Conservation (phyloP, 2,888 invertebrate species). For the Oxycera nigricornis region DNA sequence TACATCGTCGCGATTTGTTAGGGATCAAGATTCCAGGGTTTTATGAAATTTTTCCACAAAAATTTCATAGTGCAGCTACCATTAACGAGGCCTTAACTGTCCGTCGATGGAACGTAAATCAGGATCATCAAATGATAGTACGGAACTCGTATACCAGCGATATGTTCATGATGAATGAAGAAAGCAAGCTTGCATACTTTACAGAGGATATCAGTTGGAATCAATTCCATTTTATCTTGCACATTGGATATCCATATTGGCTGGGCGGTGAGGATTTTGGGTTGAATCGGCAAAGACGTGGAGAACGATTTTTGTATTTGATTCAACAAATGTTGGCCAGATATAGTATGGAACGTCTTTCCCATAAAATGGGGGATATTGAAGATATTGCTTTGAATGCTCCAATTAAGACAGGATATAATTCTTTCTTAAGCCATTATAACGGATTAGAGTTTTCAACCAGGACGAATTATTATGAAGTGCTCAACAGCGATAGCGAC, state of each 20-base stretch:
- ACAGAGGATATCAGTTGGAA: conserved; percentile 72
- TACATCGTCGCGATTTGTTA: conserved; percentile 72
- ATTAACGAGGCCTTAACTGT: conserved; percentile 61
- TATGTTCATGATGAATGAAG: conserved; percentile 61
- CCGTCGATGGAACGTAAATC: conserved; percentile 48
- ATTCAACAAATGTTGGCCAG: conserved; percentile 74
- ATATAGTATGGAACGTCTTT: conserved; percentile 79
- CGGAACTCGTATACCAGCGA: conserved; percentile 65
- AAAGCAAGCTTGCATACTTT: conserved; percentile 68
- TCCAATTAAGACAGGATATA: conserved; percentile 68
- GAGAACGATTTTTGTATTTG: conserved; percentile 70
- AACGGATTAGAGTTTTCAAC: conserved; percentile 72
- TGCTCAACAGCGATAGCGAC: conserved; percentile 62
- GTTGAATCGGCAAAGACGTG: conserved; percentile 67
- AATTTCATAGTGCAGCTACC: conserved; percentile 63
- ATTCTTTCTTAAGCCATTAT: conserved; percentile 68
- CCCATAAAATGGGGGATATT: conserved; percentile 73
- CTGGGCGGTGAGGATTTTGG: conserved; percentile 66
- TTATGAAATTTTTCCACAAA: conserved; percentile 80
- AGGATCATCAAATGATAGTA: conserved; percentile 52
- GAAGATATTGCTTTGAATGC: conserved; percentile 65
- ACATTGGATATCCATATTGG: conserved; percentile 70
- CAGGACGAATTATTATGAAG: conserved; percentile 67
- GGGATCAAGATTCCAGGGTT: conserved; percentile 74
- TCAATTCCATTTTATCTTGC: conserved; percentile 66